Conservation (phyloP, 2,797 vertebrate genomes). For the Stomatorhinus walkeri region DNA sequence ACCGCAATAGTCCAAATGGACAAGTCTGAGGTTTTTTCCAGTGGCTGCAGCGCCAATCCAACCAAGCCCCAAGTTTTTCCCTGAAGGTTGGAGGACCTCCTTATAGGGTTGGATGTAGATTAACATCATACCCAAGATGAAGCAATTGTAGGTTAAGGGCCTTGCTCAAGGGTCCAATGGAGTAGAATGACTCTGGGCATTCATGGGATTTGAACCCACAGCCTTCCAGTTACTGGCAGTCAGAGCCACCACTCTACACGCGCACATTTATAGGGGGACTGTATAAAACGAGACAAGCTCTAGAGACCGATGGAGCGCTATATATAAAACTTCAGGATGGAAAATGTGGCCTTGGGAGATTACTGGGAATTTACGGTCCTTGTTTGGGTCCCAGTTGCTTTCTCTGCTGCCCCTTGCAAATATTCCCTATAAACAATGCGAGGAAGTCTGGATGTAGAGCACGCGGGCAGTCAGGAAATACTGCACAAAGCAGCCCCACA, state of each 20-base stretch:
- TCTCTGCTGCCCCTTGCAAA: not conserved
- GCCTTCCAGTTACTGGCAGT: not conserved
- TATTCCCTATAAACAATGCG: conserved; percentile 52
- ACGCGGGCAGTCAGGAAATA: conserved; percentile 43
- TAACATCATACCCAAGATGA: not conserved
- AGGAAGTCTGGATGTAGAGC: conserved; percentile 53
- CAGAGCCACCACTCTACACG: not conserved
- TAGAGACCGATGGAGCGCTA: not conserved
- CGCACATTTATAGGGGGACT: not conserved
- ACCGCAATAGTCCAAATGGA: not conserved
- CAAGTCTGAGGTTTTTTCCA: not conserved
- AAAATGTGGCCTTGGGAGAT: conserved; percentile 21
- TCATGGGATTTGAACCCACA: not conserved
- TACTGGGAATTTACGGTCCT: conserved; percentile 14
- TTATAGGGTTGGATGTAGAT: not conserved
- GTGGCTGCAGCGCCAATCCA: not conserved
- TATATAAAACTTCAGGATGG: not conserved
- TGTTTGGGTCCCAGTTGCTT: not conserved
- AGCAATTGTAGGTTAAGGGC: not conserved
- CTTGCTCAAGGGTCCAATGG: not conserved
- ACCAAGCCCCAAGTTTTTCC: not conserved
- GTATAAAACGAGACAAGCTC: not conserved
- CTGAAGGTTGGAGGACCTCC: not conserved
- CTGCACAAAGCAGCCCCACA: conserved; percentile 49
- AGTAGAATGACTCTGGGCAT: not conserved